A percentile compares a stretch with the other conserved stretches of the same genome.
Conservation (phyloP, 2,888 invertebrate genomes). For the Erebia ligea region DNA sequence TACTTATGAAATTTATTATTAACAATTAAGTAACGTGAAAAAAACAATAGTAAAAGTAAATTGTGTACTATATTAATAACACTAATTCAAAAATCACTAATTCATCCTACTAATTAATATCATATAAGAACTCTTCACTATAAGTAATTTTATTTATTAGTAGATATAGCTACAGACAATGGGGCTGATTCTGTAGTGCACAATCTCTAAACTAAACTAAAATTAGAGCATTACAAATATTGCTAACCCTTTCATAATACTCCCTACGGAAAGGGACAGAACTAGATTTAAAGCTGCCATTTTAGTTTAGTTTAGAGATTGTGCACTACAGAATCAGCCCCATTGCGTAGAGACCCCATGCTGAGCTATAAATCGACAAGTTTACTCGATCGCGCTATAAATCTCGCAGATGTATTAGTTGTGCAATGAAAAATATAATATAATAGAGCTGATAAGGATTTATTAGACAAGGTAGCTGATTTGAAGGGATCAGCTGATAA, state of each 20-base stretch:
- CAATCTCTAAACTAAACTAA: no score
- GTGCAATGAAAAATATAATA: conserved; percentile 22
- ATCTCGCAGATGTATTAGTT: conserved; percentile 28
- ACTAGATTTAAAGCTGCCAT: no score
- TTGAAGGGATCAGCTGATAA: background rate
- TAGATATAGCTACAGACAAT: background rate
- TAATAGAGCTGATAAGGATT: conserved; percentile 16
- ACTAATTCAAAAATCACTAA: background rate
- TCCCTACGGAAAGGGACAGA: no score
- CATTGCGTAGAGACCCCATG: conserved; percentile 3
- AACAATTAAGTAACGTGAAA: no score
- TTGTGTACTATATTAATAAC: no score
- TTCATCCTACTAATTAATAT: background rate
- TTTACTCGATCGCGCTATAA: conserved; percentile 24
- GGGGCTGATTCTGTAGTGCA: no score
- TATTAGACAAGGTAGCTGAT: conserved; percentile 14
- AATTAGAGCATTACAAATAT: no score
- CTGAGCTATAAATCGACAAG: conserved; percentile 25
- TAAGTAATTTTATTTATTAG: background rate
- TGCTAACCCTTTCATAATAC: no score
- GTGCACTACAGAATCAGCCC: no score
- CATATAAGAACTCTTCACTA: background rate
- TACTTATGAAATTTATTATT: no score
- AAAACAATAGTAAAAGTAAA: no score
- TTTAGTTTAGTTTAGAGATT: no score